phyloP scores from a whole-genome alignment of 2,888 invertebrate species.

The Ophion costatus region DNA sequence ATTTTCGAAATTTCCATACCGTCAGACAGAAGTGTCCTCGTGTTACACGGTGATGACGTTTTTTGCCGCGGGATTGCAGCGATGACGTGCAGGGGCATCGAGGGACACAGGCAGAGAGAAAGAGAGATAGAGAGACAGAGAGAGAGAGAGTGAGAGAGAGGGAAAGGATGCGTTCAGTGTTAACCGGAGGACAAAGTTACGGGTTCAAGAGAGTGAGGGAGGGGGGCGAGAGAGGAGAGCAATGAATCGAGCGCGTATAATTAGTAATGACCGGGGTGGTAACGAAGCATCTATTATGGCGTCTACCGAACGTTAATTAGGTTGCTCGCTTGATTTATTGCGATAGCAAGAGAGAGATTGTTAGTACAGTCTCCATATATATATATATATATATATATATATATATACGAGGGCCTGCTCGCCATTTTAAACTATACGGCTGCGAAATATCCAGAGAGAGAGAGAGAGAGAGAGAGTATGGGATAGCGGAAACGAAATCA shows the following conservation, averaged over 20 bases:
- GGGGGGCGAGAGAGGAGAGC: constrained; percentile 30
- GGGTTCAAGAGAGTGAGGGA: constrained; percentile 9
- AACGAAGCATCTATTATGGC: constrained; percentile 78
- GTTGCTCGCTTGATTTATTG: constrained; percentile 79
- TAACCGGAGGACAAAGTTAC: constrained; percentile 16
- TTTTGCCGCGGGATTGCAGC: background rate
- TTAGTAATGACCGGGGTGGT: constrained; percentile 76
- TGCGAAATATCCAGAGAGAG: constrained; percentile 25
- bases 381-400: background rate
- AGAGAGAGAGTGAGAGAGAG: too few species aligned
- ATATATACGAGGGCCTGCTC: constrained; percentile 1
- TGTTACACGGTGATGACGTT: background rate
- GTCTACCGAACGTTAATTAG: constrained; percentile 78
- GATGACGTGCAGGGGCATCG: background rate
- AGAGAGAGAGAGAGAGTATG: constrained; percentile 35
- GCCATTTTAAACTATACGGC: constrained; percentile 26
- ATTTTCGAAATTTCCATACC: background rate
- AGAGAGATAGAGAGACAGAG: too few species aligned
- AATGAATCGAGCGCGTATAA: constrained; percentile 73
- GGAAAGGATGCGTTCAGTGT: background rate
- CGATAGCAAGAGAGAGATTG: constrained; percentile 57
- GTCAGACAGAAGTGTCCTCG: background rate
- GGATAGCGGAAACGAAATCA: constrained; percentile 26
- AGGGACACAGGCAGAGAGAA: background rate
- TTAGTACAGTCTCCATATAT: constrained; percentile 31